Evolutionary conservation across 2,113 vertebrate genomes (phyloP), one percentile per base, ranked within the genome.

Genomic region (Pristiophorus japonicus): DNA sequence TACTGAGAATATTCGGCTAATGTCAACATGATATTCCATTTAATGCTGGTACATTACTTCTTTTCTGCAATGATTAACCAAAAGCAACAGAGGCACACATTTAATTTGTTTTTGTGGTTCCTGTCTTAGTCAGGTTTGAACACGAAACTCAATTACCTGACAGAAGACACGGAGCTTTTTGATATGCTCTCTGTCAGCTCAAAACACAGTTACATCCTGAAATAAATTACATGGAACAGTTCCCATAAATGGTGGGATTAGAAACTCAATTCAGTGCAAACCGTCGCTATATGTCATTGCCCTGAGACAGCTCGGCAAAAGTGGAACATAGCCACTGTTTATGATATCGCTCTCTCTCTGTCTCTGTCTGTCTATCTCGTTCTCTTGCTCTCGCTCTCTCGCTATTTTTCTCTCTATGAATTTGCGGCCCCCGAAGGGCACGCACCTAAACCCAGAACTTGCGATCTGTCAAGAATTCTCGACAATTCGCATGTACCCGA

Each of bases 161-260:
- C 45, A 87, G 84, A 51, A 85, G 8, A 30, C 45, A 47, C 1
- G 27, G 10, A 87, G 84, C 22, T 30, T 88, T 88, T 88, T 55
- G 85, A 55, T n/a, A 27, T 59, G 51, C 51, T 59, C 30, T 59
- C 67, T 93, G 42, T 78, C 67, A 95, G 91, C 65, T 95, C 59
- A 95, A 95, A 95, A 92, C 38, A 65, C 51, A 67, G 96, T 91
- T 95, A 81, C 95, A 96, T 96, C 94, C 95, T 96, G 95, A 95
- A 96, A 96, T 96, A 95, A 96, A 96, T 96, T 96, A 96, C 88
- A 51, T 90, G 62, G 47, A 95, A 95, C 96, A 95, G 91, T 96
- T 95, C 47, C 94, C 96, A 96, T 96, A 95, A 96, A 96, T 95
- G 95, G 95, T 87, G 94, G 87, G 14, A 34, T 95, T 59, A 67